Conservation (phyloP, 2,888 invertebrate genomes). For the Polydrusus cervinus region DNA sequence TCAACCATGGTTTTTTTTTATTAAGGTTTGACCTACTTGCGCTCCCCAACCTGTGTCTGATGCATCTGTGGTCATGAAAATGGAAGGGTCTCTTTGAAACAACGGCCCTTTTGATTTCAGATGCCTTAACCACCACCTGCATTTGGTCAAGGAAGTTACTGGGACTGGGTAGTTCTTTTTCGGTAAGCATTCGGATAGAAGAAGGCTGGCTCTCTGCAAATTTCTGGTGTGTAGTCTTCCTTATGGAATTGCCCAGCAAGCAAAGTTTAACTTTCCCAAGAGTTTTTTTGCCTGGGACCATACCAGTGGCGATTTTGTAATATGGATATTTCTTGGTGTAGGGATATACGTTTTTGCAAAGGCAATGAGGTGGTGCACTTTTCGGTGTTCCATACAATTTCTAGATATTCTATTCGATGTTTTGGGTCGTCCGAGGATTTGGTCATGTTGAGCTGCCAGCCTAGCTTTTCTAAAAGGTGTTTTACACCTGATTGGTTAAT, state of each 20-base stretch:
- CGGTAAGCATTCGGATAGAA: background rate
- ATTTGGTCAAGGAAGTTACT: slow-evolving; percentile 7
- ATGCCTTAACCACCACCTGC: slow-evolving; percentile 33
- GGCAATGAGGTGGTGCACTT: slow-evolving; percentile 4
- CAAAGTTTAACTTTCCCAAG: slow-evolving; percentile 50
- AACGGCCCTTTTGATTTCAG: background rate
- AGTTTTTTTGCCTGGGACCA: slow-evolving; percentile 35
- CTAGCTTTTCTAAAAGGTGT: too few species aligned
- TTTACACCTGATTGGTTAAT: too few species aligned
- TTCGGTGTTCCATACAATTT: slow-evolving; percentile 23
- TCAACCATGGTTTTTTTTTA: slow-evolving; percentile 11
- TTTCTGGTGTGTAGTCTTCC: slow-evolving; percentile 35
- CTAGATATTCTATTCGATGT: slow-evolving; percentile 2
- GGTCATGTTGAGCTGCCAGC: slow-evolving; percentile 5
- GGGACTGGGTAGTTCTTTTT: background rate
- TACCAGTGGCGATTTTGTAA: slow-evolving; percentile 3
- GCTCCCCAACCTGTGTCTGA: slow-evolving; percentile 44
- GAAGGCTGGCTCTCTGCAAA: slow-evolving; percentile 8
- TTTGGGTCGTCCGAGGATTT: slow-evolving; percentile 11
- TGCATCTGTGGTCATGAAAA: slow-evolving; percentile 15
- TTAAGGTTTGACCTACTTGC: slow-evolving; percentile 15
- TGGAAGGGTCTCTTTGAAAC: background rate
- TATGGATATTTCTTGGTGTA: background rate
- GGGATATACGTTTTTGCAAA: background rate
- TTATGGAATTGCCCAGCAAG: slow-evolving; percentile 42